Conservation (phyloP, 2,797 vertebrate genomes). For the Muraenolepis orangiensis region DNA sequence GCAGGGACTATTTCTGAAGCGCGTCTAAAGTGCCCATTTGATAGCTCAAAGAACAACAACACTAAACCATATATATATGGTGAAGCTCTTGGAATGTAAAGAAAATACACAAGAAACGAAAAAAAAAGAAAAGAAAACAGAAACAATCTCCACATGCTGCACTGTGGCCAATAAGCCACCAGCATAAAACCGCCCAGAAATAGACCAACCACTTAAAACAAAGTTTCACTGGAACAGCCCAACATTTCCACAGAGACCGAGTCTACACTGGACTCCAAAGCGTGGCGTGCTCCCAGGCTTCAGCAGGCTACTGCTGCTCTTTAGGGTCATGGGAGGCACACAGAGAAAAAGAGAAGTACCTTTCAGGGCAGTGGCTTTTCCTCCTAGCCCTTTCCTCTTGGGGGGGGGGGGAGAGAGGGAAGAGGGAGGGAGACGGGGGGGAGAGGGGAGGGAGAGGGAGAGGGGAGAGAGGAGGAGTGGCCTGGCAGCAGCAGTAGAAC, state of each 20-base stretch:
- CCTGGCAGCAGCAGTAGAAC: neutral
- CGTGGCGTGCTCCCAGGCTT: conserved; percentile 14
- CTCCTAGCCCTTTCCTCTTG: conserved; percentile 1
- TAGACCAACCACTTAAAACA: neutral
- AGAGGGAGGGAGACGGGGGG: neutral
- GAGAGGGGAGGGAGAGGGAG: no score
- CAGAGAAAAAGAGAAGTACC: conserved; percentile 10
- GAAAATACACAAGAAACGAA: conserved; percentile 13
- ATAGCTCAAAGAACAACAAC: neutral
- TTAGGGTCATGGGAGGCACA: conserved; percentile 16
- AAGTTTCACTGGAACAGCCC: conserved; percentile 13
- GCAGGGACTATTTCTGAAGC: neutral
- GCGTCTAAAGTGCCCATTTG: neutral
- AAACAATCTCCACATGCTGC: neutral
- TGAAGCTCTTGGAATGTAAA: conserved; percentile 2
- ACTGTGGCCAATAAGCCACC: neutral
- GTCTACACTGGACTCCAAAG: neutral
- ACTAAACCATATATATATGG: conserved; percentile 11
- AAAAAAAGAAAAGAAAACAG: no score
- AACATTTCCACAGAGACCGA: neutral
- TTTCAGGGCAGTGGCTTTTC: conserved; percentile 35
- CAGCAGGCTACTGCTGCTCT: conserved; percentile 9
- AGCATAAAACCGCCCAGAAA: conserved; percentile 29
- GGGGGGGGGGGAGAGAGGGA: conserved; percentile 8
- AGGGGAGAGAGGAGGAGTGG: conserved; percentile 1